Conservation (phyloP, 2,888 invertebrate species). For the Holacanthella duospinosa region DNA sequence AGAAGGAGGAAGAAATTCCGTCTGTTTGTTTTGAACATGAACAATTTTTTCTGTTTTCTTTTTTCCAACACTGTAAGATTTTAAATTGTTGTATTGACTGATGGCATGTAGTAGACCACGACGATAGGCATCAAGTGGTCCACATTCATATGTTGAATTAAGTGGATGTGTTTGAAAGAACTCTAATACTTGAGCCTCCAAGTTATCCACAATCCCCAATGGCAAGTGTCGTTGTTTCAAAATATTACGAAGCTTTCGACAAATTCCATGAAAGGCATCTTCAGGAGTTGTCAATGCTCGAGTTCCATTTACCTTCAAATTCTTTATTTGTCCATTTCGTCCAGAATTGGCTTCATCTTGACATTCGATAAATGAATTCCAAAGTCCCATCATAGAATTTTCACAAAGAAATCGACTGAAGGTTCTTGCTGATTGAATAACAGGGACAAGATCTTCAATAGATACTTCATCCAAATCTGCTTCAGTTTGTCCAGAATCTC, state of each 20-base stretch:
- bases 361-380: slow-evolving; percentile 9
- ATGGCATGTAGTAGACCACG: slow-evolving; percentile 23
- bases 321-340: not conserved
- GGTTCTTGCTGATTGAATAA: slow-evolving; percentile 6
- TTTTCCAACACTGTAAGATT: slow-evolving; percentile 15
- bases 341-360: not conserved
- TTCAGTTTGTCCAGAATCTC: slow-evolving; percentile 12
- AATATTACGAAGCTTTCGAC: slow-evolving; percentile 20
- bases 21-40: slow-evolving; percentile 12
- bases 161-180: slow-evolving; percentile 17
- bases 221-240: slow-evolving; percentile 23
- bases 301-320: not conserved
- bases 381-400: slow-evolving; percentile 10
- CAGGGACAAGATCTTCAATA: slow-evolving; percentile 19
- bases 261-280: slow-evolving; percentile 23
- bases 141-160: slow-evolving; percentile 18
- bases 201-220: slow-evolving; percentile 22
- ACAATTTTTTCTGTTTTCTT: slow-evolving; percentile 17
- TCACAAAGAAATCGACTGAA: slow-evolving; percentile 18
- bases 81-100: slow-evolving; percentile 21
- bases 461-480: slow-evolving; percentile 16
- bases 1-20: slow-evolving; percentile 19
- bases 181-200: slow-evolving; percentile 21
- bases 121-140: slow-evolving; percentile 20
- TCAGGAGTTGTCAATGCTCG: not conserved